Evolutionary conservation across 2,113 vertebrate species (phyloP), one percentile per base, ranked within the genome.

Genomic region (Cavia porcellus): DNA sequence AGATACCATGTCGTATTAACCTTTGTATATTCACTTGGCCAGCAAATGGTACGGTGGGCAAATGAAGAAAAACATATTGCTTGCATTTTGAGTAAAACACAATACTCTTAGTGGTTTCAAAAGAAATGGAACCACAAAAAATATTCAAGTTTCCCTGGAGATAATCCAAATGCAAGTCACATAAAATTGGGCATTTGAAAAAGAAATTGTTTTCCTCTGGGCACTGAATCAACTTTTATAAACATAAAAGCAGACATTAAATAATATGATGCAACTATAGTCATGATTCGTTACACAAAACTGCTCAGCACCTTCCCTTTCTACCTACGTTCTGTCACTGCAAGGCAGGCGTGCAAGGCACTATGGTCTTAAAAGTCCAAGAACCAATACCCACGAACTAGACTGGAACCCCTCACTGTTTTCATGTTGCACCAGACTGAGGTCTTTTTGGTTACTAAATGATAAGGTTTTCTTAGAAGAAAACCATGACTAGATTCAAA

Each of bases 161-260:
- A 85, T 68, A 62, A 90, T 80, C 30, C 79, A 93, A 64, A 79
- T 42, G 7, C 8, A 90, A 95, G 38, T 75, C 47, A 87, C 4
- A 94, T 47, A 52, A 83, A 85, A 82, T 28, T 45, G 5, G 66
- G 47, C 25, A n/a, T 81, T 68, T 38, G 9, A 75, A 66, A 94
- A 82, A 77, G 68, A 35, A 77, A 28, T 47, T 4, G 14, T 75
- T 52, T 86, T 89, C 42, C 52, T 92, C 72, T 80, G 30, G 89
- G 79, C 55, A 96, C 45, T 93, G 13, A 95, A 79, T 93, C 57
- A 95, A 85, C 25, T 79, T 97, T 66, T 89, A 66, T 95, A 93
- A 93, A 74, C 61, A 95, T 6, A 93, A 96, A 91, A 70, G 17
- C n/a, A 93, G 66, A 96, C 24, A 91, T 52, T 52, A 88, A 90